phyloP scores from a whole-genome alignment of 2,888 invertebrate genomes.

The Lumbricus terrestris region DNA sequence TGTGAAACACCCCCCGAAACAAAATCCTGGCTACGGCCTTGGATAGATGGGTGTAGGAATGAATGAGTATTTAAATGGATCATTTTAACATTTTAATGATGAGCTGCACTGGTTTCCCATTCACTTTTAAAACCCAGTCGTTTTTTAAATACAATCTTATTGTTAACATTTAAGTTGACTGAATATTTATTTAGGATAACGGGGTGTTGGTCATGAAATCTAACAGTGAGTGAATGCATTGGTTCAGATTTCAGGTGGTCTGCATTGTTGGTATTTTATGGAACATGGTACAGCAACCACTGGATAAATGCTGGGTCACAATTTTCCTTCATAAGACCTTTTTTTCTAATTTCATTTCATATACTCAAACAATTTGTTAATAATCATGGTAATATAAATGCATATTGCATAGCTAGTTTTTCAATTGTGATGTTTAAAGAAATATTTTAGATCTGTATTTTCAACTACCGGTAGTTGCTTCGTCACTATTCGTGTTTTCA shows the following conservation, averaged over 20 bases:
- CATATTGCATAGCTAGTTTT: not conserved
- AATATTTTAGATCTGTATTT: not conserved
- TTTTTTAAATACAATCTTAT: no score
- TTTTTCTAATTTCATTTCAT: not conserved
- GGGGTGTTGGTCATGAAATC: not conserved
- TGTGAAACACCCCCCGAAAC: no score
- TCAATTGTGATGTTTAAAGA: not conserved
- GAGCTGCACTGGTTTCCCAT: no score
- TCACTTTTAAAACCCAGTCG: no score
- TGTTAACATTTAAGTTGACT: not conserved
- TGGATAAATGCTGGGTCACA: no score
- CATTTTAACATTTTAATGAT: no score
- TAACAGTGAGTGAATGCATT: not conserved
- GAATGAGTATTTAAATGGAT: not conserved
- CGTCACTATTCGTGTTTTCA: not conserved
- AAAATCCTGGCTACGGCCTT: no score
- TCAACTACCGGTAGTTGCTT: not conserved
- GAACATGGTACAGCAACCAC: not conserved
- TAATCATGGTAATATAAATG: not conserved
- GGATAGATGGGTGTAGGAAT: not conserved
- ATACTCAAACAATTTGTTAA: not conserved
- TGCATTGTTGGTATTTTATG: no score
- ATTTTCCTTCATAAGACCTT: not conserved
- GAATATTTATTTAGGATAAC: not conserved
- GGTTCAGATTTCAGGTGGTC: no score